A percentile compares a stretch with the other conserved stretches of the same genome.
phyloP scores from a whole-genome alignment of 2,113 vertebrate species.

The Arenaria interpres region DNA sequence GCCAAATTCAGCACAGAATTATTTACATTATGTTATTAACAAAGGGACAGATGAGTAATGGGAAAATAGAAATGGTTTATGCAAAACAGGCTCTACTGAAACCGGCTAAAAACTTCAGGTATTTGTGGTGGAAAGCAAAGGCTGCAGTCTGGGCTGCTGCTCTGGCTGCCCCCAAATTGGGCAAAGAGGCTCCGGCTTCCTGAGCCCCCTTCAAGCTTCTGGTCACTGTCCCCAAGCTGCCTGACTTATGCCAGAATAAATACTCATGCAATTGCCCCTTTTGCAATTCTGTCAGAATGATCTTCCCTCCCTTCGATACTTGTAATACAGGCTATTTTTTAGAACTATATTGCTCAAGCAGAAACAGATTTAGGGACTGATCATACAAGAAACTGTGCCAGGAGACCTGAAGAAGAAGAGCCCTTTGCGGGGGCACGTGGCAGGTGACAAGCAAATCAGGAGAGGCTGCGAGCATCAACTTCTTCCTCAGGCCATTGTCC shows the following conservation, averaged over 20 bases:
- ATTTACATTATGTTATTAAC: constrained; percentile 52
- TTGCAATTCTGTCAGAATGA: neutral
- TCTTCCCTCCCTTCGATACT: neutral
- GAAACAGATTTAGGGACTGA: neutral
- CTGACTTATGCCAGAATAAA: neutral
- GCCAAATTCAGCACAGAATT: constrained; percentile 45
- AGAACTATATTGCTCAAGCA: neutral
- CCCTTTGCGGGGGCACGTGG: neutral
- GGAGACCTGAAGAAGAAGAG: neutral
- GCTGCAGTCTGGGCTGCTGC: neutral
- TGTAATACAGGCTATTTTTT: neutral
- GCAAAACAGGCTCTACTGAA: constrained; percentile 39
- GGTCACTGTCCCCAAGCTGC: neutral
- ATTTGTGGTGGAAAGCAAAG: neutral
- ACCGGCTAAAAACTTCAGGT: neutral
- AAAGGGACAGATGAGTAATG: constrained; percentile 53
- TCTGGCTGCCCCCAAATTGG: rapidly evolving
- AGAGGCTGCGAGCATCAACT: neutral
- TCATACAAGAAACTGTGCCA: neutral
- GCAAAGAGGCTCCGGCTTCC: neutral
- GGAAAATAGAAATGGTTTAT: constrained; percentile 48
- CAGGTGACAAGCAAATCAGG: neutral
- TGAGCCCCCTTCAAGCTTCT: neutral
- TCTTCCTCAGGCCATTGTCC: neutral
- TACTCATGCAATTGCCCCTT: neutral